These are phyloP conservation scores for Megaleporinus macrocephalus DNA, from an alignment of 2,113 vertebrate genomes.

Conservation along the genomic window DNA sequence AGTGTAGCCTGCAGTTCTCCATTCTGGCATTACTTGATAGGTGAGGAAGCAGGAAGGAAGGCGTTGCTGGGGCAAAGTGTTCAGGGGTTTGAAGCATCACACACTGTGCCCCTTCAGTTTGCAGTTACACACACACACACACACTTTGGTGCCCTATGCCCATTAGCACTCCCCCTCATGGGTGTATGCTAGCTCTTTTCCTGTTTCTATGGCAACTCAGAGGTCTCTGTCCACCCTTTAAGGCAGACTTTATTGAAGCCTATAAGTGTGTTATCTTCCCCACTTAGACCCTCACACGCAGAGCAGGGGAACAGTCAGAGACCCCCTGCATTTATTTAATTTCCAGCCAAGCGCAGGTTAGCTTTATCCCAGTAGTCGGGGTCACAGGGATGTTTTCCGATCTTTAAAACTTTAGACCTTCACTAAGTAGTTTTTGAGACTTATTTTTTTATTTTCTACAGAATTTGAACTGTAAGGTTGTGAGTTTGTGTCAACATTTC, in stretches of 20 bases:
- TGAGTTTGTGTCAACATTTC: too few species aligned
- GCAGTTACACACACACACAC: slow-evolving; percentile 9
- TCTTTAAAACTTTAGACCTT: too few species aligned
- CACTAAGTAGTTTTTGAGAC: too few species aligned
- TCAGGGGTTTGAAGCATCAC: neutral
- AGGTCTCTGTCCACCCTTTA: neutral
- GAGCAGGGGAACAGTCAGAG: neutral
- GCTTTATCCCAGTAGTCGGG: too few species aligned
- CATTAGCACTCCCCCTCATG: slow-evolving; percentile 2
- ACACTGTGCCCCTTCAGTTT: neutral
- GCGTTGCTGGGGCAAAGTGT: neutral
- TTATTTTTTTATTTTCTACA: too few species aligned
- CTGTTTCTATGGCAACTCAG: slow-evolving; percentile 40
- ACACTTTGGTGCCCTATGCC: neutral
- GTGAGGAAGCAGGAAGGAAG: neutral
- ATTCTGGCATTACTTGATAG: neutral
- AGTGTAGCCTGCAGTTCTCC: neutral
- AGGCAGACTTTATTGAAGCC: neutral
- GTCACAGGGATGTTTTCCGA: too few species aligned
- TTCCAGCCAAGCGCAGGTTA: too few species aligned
- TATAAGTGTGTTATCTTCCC: neutral
- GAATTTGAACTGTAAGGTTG: too few species aligned
- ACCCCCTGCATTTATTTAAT: neutral
- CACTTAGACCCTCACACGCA: neutral
- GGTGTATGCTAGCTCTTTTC: neutral